A percentile compares a stretch with the other conserved stretches of the same genome.
Conservation (phyloP, 2,797 vertebrate genomes). For the Lithobates sylvaticus region DNA sequence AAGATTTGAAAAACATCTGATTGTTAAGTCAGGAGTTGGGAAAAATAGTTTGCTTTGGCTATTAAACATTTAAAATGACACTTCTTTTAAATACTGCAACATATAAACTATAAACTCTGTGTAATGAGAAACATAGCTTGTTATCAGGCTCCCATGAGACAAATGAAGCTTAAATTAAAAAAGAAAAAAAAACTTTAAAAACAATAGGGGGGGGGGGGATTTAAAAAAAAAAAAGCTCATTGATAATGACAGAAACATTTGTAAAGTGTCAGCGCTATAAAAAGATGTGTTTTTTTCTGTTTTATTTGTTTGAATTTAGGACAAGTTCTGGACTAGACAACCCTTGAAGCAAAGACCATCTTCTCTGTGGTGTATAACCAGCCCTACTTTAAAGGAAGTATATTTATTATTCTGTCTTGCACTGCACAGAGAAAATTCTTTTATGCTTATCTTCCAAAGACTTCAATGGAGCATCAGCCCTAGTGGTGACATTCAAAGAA, state of each 20-base stretch:
- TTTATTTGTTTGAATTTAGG: neutral
- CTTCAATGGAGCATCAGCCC: neutral
- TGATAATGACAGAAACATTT: neutral
- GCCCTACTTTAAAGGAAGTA: neutral
- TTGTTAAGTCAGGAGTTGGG: neutral
- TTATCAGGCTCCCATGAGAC: neutral
- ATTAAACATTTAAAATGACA: neutral
- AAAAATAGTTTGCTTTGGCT: neutral
- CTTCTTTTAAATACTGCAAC: neutral
- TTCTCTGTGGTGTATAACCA: neutral
- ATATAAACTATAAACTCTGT: neutral
- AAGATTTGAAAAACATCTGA: neutral
- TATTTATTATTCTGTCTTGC: constrained; percentile 13
- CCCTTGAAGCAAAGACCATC: constrained; percentile 1
- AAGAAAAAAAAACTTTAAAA: neutral
- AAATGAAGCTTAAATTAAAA: neutral
- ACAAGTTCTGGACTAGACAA: neutral
- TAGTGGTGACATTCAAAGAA: neutral
- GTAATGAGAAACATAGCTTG: neutral
- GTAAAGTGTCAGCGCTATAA: neutral
- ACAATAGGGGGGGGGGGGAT: neutral
- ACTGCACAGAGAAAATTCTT: neutral
- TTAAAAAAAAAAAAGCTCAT: neutral
- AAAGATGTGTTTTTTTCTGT: neutral
- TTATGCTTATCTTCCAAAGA: neutral